These are phyloP conservation scores for Empis stercorea DNA, from an alignment of 2,888 invertebrate species.

Conservation along the genomic window DNA sequence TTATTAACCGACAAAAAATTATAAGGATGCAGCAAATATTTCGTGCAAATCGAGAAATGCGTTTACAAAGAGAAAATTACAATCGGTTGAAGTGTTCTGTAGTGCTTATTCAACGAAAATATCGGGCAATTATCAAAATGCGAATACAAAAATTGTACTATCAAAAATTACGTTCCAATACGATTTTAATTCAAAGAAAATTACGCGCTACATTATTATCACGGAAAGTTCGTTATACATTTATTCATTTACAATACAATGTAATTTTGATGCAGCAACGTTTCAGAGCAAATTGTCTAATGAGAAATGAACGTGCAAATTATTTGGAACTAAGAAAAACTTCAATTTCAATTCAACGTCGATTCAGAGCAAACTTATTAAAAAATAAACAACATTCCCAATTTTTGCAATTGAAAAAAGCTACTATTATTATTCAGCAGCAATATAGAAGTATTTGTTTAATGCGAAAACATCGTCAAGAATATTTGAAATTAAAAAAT, in stretches of 20 bases:
- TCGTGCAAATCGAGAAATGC: constrained; percentile 18
- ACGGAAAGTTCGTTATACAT: constrained; percentile 21
- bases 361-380: constrained; percentile 21
- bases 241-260: constrained; percentile 18
- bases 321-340: constrained; percentile 17
- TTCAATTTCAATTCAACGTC: constrained; percentile 26
- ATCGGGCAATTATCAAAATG: constrained; percentile 20
- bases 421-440: constrained; percentile 23
- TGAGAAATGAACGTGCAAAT: constrained; percentile 18
- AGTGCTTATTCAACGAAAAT: constrained; percentile 18
- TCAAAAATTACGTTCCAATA: constrained; percentile 18
- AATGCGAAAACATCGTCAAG: constrained; percentile 19
- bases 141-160: constrained; percentile 21
- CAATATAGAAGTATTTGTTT: constrained; percentile 28
- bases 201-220: constrained; percentile 28
- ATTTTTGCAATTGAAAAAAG: constrained; percentile 17
- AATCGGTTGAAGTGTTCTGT: constrained; percentile 8
- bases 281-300: constrained; percentile 22
- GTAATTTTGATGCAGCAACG: constrained; percentile 23
- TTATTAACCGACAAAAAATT: constrained; percentile 27
- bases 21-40: constrained; percentile 29
- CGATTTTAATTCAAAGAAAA: constrained; percentile 24
- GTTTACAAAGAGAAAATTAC: constrained; percentile 12
- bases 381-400: constrained; percentile 13
- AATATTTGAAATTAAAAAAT: constrained; percentile 16